Base-by-base conservation (phyloP, 2,113 vertebrate species). In the Stigmatopora argus region DNA sequence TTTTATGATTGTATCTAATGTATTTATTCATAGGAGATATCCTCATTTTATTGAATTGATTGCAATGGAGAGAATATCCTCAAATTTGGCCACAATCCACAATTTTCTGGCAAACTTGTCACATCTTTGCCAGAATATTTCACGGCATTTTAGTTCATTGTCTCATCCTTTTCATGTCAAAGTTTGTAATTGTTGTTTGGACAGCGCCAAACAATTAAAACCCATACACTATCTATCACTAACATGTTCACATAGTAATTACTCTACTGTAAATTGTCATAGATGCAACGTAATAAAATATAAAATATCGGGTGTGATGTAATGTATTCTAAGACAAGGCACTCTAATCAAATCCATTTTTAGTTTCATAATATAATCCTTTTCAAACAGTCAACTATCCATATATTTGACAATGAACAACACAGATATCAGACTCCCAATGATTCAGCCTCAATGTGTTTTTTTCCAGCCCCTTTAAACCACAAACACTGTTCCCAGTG, bases 341-440 rank as follows among this genome's bases (percentile, higher is more conserved):
- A 75, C 61, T 34, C 45, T 21, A 71, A 61, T 74, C 56, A 66
- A 52, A 23, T 53, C n/a, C 10, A 21, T 23, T 23, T 53, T 48
- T 48, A 48, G 4, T 6, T 3, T 13, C 14, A 5, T 17, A 48
- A 15, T 41, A 9, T 10, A 10, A 10, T 41, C 38, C 6, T 41
- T 48, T 48, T 48, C 14, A 48, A 48, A 48, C 46, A 48, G 46
- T 48, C 34, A 67, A 14, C 13, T 17, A 15, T 12, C 11, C 11
- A 46, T 46, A 12, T 12, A 11, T 45, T 48, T 48, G 4, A 38
- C 31, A 12, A 59, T 18, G 57, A 62, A 59, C 14, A 38, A 49
- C 2, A 45, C 26, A 81, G 71, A 80, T 67, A 85, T 70, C 58
- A 67, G 75, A 80, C 51, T 66, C 69, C 67, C 47, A 41, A n/a